phyloP scores from a whole-genome alignment of 2,888 invertebrate genomes.

The Pyrrhosoma nymphula region DNA sequence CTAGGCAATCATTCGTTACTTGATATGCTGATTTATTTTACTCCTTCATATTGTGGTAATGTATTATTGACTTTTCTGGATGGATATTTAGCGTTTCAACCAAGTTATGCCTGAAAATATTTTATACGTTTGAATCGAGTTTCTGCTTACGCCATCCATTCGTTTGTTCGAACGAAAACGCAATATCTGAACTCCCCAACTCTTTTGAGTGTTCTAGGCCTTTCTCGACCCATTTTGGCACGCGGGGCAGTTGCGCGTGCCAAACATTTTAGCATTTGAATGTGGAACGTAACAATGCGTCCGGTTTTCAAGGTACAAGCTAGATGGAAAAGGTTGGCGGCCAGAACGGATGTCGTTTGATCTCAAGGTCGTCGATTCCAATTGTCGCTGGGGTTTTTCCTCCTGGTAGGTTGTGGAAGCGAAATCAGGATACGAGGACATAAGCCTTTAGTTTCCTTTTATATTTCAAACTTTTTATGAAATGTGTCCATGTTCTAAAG shows the following conservation, averaged over 20 bases:
- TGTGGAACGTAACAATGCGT: background rate
- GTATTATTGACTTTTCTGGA: too few relatives aligned
- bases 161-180: background rate
- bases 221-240: background rate
- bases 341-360: background rate
- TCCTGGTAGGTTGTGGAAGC: background rate
- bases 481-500: background rate
- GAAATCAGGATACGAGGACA: background rate
- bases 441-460: background rate
- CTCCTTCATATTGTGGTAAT: too few relatives aligned
- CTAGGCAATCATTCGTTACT: too few relatives aligned
- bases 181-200: background rate
- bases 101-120: too few relatives aligned
- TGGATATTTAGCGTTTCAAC: too few relatives aligned
- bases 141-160: background rate
- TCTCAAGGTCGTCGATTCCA: background rate
- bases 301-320: background rate
- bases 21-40: too few relatives aligned
- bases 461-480: background rate
- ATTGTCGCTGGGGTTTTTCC: background rate
- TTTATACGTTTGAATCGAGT: background rate
- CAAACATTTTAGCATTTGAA: slow-evolving; percentile 13
- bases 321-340: background rate
- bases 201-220: background rate
- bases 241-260: background rate